Evolutionary conservation across 2,113 vertebrate genomes (phyloP).

Genomic region (Hiodon alosoides): DNA sequence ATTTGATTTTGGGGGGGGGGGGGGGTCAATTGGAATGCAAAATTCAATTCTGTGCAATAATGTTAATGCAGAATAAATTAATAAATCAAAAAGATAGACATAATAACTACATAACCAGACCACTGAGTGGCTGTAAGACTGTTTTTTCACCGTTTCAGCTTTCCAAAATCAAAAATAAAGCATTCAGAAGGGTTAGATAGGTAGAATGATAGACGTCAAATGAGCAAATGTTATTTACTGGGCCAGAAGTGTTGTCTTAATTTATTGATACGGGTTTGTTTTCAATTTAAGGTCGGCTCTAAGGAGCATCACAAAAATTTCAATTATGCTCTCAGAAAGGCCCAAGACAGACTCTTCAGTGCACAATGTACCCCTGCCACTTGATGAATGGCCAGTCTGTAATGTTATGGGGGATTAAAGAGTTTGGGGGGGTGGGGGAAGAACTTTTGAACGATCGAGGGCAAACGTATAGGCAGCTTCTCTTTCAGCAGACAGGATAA

Average conservation of each 20-base stretch:
- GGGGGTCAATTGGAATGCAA: too few relatives aligned
- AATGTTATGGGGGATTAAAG: conserved; percentile 71
- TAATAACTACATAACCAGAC: background rate
- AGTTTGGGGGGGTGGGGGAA: conserved; percentile 25
- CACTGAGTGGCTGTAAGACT: background rate
- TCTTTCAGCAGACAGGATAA: conserved; percentile 65
- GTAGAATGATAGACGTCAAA: background rate
- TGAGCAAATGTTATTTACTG: conserved; percentile 35
- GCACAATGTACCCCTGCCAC: conserved; percentile 58
- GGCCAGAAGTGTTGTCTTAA: conserved; percentile 48
- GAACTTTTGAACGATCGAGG: conserved; percentile 64
- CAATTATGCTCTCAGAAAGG: conserved; percentile 58
- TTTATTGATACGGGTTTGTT: conserved; percentile 57
- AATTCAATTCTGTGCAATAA: too few relatives aligned
- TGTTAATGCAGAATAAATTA: background rate
- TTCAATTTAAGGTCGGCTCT: conserved; percentile 49
- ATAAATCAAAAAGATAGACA: background rate
- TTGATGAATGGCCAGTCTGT: conserved; percentile 68
- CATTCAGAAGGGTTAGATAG: conserved; percentile 12
- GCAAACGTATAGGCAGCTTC: conserved; percentile 60
- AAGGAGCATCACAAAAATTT: conserved; percentile 48
- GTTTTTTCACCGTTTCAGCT: background rate
- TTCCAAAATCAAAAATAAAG: background rate
- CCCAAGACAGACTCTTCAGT: conserved; percentile 54
- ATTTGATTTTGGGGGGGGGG: too few relatives aligned